Percentiles rank a stretch among this genome's conserved stretches.
These are phyloP conservation scores for Panulirus ornatus DNA, from an alignment of 1,140 invertebrate genomes.

Conservation along the genomic window DNA sequence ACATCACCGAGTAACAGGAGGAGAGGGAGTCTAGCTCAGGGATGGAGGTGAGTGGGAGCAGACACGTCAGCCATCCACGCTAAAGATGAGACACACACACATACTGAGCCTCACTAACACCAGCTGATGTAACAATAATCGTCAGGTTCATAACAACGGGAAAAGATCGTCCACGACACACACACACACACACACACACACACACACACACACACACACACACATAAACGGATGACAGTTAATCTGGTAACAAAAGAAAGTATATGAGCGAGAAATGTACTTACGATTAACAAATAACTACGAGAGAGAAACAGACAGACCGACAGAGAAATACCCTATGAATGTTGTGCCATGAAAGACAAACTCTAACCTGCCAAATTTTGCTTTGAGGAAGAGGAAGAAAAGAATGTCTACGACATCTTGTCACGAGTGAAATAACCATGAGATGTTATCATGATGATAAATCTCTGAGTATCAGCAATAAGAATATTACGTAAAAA, in stretches of 20 bases:
- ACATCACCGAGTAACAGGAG: too few species aligned
- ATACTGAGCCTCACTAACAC: too few species aligned
- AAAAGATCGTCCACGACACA: not conserved
- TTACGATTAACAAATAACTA: not conserved
- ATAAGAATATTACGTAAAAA: too few species aligned
- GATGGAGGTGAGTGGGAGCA: too few species aligned
- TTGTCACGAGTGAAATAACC: too few species aligned
- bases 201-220: conserved; percentile 18
- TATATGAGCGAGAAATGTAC: not conserved
- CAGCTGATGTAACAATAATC: not conserved
- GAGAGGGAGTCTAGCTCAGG: too few species aligned
- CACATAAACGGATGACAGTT: not conserved
- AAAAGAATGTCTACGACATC: too few species aligned
- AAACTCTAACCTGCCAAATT: not conserved
- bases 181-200: not conserved
- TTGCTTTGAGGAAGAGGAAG: not conserved
- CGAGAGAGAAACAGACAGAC: not conserved
- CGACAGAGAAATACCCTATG: not conserved
- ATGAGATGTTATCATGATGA: too few species aligned
- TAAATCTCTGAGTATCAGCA: too few species aligned
- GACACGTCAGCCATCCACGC: too few species aligned
- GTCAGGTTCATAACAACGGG: not conserved
- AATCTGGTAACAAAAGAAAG: not conserved
- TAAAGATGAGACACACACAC: too few species aligned
- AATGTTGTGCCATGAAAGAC: not conserved